Evolutionary conservation across 2,113 vertebrate genomes (phyloP).

Genomic region (Chascanopsetta lugubris): DNA sequence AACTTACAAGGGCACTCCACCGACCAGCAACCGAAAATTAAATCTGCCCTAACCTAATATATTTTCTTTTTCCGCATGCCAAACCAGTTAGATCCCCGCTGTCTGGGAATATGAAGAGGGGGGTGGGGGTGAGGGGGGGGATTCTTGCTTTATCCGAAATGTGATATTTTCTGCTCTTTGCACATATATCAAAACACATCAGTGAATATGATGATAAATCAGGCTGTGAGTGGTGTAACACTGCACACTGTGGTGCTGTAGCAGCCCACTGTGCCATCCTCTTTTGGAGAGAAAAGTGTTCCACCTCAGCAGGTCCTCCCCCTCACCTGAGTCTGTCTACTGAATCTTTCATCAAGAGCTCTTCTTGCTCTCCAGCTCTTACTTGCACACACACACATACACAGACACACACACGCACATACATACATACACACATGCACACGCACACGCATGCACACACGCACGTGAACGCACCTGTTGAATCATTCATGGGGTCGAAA

Average conservation of each 20-base stretch:
- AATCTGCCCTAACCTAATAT: conserved; percentile 41
- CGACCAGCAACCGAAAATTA: conserved; percentile 49
- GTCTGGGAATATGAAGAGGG: conserved; percentile 36
- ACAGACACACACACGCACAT: too few species aligned
- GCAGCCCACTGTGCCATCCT: conserved; percentile 70
- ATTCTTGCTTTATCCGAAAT: conserved; percentile 59
- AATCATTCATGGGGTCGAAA: conserved; percentile 73
- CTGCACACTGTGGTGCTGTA: conserved; percentile 60
- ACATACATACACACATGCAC: conserved; percentile 12
- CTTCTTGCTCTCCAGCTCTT: conserved; percentile 31
- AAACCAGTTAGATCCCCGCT: conserved; percentile 32
- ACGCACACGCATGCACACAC: background rate
- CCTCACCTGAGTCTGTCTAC: conserved; percentile 75
- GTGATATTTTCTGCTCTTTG: conserved; percentile 69
- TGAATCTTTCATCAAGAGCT: conserved; percentile 78
- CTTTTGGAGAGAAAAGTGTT: conserved; percentile 74
- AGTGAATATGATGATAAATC: conserved; percentile 68
- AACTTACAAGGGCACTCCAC: conserved; percentile 60
- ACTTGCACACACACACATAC: conserved; percentile 6
- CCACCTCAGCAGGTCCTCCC: conserved; percentile 74
- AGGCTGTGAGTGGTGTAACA: conserved; percentile 58
- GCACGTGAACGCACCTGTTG: conserved; percentile 59
- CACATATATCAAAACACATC: conserved; percentile 65
- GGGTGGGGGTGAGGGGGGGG: conserved; percentile 47
- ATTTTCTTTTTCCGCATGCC: conserved; percentile 43